Evolutionary conservation across 2,113 vertebrate genomes (phyloP).

Genomic region (Trogon surrucura): DNA sequence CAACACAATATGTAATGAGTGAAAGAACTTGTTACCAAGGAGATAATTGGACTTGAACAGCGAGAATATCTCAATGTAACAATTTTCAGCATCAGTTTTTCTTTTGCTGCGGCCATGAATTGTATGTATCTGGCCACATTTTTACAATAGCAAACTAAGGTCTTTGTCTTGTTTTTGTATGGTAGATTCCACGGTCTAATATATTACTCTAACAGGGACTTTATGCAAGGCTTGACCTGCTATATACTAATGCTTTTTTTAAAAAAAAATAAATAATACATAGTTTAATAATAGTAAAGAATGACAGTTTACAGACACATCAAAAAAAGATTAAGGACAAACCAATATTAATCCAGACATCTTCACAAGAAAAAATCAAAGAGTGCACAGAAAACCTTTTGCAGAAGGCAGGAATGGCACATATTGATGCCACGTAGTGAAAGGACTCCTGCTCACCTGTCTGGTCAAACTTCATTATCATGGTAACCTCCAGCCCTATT

Average conservation of each 20-base stretch:
- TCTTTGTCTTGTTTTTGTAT: slow-evolving; percentile 12
- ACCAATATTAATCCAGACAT: neutral
- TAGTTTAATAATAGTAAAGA: neutral
- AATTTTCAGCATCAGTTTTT: slow-evolving; percentile 55
- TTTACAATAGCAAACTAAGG: neutral
- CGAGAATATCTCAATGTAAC: slow-evolving; percentile 48
- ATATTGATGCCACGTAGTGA: neutral
- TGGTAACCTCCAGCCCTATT: neutral
- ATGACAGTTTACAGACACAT: neutral
- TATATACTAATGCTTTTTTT: neutral
- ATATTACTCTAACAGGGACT: neutral
- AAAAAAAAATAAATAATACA: neutral
- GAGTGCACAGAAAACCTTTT: neutral
- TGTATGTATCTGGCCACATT: neutral
- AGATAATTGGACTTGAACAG: slow-evolving; percentile 65
- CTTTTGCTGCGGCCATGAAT: slow-evolving; percentile 18
- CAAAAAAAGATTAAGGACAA: neutral
- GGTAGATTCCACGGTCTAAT: neutral
- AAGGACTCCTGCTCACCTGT: neutral
- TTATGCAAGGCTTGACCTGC: neutral
- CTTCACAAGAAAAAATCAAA: neutral
- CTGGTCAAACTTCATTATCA: slow-evolving; percentile 1
- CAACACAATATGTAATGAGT: slow-evolving; percentile 60
- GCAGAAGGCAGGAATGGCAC: neutral
- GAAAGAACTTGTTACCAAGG: slow-evolving; percentile 63